Percentiles rank a stretch among this genome's conserved stretches.
phyloP scores from a whole-genome alignment of 2,113 vertebrate species.

The Paradisaea rubra region DNA sequence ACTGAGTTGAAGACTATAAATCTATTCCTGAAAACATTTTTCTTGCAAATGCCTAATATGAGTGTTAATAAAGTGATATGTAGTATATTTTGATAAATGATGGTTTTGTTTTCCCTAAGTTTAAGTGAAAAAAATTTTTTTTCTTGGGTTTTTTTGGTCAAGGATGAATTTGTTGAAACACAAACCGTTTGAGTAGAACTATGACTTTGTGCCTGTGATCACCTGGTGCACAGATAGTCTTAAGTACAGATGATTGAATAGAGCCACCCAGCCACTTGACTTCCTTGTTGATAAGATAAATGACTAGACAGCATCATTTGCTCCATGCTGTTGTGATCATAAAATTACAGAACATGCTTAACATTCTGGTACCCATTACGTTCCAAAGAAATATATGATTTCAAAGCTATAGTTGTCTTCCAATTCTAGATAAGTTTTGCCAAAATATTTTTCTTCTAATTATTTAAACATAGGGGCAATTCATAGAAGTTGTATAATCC shows the following conservation, averaged over 20 bases:
- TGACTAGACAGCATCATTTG: neutral
- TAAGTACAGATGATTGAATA: neutral
- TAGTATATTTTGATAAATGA: neutral
- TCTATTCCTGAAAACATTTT: neutral
- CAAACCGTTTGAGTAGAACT: neutral
- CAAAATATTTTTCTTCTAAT: conserved; percentile 24
- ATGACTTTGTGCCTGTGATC: neutral
- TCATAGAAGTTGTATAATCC: neutral
- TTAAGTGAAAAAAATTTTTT: neutral
- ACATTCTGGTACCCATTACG: neutral
- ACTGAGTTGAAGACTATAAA: neutral
- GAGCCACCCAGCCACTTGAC: neutral
- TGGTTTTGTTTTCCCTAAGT: neutral
- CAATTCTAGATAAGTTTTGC: neutral
- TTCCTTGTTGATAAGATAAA: neutral
- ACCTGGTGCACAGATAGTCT: neutral
- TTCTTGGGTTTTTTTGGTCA: neutral
- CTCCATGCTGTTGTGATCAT: neutral
- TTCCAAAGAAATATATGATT: neutral
- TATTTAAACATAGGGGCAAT: neutral
- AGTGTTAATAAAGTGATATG: neutral
- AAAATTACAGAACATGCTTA: neutral
- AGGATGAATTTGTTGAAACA: neutral
- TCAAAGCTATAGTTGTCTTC: neutral
- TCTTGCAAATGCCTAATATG: neutral